Percentiles rank a stretch among this genome's conserved stretches.
Conservation (phyloP, 1,140 invertebrate species). For the Heliconius hermathena region DNA sequence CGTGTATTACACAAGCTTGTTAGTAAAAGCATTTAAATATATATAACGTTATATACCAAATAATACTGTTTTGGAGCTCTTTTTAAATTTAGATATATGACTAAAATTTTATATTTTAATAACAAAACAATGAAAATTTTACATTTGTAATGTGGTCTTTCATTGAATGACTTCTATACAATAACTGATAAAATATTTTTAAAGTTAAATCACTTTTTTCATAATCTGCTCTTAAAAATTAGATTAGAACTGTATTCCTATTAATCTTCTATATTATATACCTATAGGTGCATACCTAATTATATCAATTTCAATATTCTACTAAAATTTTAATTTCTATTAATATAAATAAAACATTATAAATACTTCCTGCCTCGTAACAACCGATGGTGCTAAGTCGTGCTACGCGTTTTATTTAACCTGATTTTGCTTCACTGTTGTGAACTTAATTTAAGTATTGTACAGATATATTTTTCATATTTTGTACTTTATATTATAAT, state of each 20-base stretch:
- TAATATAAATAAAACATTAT: conserved; percentile 36
- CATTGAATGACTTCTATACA: too few species aligned
- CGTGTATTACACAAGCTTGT: too few species aligned
- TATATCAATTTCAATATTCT: neutral
- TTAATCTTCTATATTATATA: too few species aligned
- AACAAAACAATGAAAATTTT: neutral
- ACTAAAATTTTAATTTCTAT: conserved; percentile 21
- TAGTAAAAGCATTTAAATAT: neutral
- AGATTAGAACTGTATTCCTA: neutral
- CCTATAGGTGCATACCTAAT: neutral
- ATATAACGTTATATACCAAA: neutral
- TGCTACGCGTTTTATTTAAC: conserved; percentile 61
- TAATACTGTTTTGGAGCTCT: neutral
- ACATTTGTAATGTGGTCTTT: neutral
- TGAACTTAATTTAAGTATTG: conserved; percentile 63
- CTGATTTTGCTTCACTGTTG: conserved; percentile 62
- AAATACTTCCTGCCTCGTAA: conserved; percentile 39
- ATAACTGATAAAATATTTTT: too few species aligned
- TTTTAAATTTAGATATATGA: neutral
- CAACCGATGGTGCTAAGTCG: conserved; percentile 72
- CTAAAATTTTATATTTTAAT: neutral
- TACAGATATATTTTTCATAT: conserved; percentile 60
- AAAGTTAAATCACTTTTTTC: neutral
- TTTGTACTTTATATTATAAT: conserved; percentile 36
- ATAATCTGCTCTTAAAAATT: neutral